These are phyloP conservation scores for Brachirus orientalis DNA, from an alignment of 2,113 vertebrate genomes.

Conservation along the genomic window DNA sequence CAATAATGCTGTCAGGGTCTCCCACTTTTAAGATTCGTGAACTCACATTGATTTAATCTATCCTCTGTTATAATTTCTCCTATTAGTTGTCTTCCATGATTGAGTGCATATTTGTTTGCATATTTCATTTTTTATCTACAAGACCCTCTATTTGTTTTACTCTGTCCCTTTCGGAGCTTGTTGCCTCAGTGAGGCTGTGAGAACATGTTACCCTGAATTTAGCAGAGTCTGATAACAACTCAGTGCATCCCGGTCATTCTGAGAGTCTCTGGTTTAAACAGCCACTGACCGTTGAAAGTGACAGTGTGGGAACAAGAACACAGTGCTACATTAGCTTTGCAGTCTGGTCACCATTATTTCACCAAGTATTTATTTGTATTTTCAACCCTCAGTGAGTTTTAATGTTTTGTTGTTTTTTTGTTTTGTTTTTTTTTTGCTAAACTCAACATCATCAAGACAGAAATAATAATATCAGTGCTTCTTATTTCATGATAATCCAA, in stretches of 20 bases:
- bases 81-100: slow-evolving; percentile 12
- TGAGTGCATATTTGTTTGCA: neutral
- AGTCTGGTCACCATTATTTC: neutral
- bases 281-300: slow-evolving; percentile 5
- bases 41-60: neutral
- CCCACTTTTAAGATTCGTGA: no score
- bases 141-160: slow-evolving; percentile 42
- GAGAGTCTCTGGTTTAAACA: slow-evolving; percentile 9
- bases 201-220: slow-evolving; percentile 12
- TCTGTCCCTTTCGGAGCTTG: slow-evolving; percentile 1
- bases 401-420: neutral
- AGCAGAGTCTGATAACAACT: slow-evolving; percentile 15
- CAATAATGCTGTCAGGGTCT: no score
- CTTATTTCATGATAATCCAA: no score
- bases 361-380: neutral
- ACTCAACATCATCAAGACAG: neutral
- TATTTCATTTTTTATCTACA: neutral
- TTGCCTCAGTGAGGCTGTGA: no score
- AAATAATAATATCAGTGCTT: no score
- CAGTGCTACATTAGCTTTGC: neutral
- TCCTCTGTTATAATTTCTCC: no score
- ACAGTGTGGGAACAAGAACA: slow-evolving; percentile 22
- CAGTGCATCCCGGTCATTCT: neutral
- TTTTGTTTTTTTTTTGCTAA: neutral
- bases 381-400: no score